Evolutionary conservation across 2,113 vertebrate genomes (phyloP).

Genomic region (Panurus biarmicus): DNA sequence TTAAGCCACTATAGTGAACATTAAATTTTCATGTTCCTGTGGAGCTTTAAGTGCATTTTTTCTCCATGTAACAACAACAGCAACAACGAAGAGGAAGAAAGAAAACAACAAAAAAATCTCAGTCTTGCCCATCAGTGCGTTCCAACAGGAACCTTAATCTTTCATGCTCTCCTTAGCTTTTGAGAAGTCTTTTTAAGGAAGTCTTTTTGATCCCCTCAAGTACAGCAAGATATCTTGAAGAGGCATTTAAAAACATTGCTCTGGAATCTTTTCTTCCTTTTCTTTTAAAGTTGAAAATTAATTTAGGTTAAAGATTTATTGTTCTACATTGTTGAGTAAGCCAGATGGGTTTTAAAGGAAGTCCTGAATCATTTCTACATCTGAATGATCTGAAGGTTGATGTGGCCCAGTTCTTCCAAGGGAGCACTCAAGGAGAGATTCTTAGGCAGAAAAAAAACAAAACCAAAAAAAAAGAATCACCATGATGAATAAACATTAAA

Average conservation of each 20-base stretch:
- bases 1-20: neutral
- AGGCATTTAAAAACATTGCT: neutral
- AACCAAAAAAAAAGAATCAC: neutral
- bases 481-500: neutral
- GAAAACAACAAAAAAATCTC: neutral
- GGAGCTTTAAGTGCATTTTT: conserved; percentile 25
- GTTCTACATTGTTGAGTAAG: neutral
- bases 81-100: neutral
- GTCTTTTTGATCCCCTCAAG: neutral
- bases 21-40: conserved; percentile 42
- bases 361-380: neutral
- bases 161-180: neutral
- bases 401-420: neutral
- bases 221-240: neutral
- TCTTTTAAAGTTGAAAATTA: neutral
- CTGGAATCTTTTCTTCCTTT: neutral
- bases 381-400: neutral
- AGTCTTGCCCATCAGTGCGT: neutral
- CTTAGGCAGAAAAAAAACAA: neutral
- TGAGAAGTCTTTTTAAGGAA: neutral
- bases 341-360: neutral
- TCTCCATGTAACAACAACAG: neutral
- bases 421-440: neutral
- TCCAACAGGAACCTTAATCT: neutral
- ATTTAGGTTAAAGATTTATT: neutral